phyloP scores from a whole-genome alignment of 64 coral and sea anemone species.

The Anthopleura sola region DNA sequence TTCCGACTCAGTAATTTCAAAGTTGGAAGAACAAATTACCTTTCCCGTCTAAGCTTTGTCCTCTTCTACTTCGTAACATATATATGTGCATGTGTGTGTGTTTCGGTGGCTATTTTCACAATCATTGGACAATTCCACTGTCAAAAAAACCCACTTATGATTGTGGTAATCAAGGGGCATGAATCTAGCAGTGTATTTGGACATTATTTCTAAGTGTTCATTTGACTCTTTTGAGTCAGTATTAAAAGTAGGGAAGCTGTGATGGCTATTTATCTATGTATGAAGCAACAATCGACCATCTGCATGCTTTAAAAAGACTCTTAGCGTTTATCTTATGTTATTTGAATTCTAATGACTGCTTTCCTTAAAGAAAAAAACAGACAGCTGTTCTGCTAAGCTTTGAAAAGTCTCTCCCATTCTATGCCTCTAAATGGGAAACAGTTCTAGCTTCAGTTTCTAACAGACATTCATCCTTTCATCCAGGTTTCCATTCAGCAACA shows the following conservation, averaged over 20 bases:
- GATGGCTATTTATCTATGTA: slow-evolving; percentile 17
- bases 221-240: not conserved
- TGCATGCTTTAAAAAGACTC: slow-evolving; percentile 12
- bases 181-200: not conserved
- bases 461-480: not conserved
- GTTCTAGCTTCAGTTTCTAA: not conserved
- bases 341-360: slow-evolving; percentile 24
- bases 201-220: not conserved
- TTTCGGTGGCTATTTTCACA: not conserved
- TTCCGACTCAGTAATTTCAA: not conserved
- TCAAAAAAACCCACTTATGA: not conserved
- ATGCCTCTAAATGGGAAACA: not conserved
- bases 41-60: not conserved
- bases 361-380: not conserved
- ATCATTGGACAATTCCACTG: not conserved
- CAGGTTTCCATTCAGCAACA: not conserved
- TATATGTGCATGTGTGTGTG: not conserved
- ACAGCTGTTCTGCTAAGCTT: not conserved
- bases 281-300: slow-evolving; percentile 9
- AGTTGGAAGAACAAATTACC: slow-evolving; percentile 6
- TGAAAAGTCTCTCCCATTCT: not conserved
- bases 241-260: slow-evolving; percentile 18
- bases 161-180: not conserved
- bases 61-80: not conserved
- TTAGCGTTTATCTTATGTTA: slow-evolving; percentile 1